Conservation (phyloP, 2,797 vertebrate species). For the Halcyon leucocephala region DNA sequence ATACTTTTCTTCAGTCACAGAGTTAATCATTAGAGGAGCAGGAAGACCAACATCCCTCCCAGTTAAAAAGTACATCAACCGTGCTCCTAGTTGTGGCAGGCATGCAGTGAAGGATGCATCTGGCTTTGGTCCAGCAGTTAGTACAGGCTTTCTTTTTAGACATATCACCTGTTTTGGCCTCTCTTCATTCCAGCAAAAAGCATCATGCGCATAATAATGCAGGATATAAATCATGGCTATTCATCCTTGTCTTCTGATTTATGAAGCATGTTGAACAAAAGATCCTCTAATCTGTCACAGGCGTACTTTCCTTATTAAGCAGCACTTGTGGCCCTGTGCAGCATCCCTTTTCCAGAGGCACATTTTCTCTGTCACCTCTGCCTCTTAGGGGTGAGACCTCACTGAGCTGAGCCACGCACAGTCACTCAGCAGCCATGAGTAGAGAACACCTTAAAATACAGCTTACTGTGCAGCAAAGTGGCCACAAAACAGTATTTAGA, state of each 20-base stretch:
- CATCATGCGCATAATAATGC: neutral
- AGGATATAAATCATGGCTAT: neutral
- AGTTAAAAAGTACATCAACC: neutral
- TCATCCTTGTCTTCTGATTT: neutral
- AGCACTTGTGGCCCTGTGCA: rapidly evolving
- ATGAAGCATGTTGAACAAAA: neutral
- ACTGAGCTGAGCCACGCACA: neutral
- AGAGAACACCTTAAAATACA: neutral
- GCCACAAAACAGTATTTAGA: neutral
- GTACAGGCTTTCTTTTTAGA: neutral
- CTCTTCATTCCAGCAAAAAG: neutral
- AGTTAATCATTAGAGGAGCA: neutral
- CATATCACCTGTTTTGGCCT: neutral
- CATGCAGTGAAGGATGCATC: neutral
- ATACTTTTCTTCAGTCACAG: neutral
- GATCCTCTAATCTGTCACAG: neutral
- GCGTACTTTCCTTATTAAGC: rapidly evolving
- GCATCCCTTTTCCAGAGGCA: neutral
- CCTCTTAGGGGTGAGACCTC: neutral
- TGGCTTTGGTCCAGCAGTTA: neutral
- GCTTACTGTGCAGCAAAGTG: neutral
- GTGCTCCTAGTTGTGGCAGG: neutral
- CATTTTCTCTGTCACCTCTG: neutral
- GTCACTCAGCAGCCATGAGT: neutral
- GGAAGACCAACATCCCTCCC: neutral